Evolutionary conservation across 2,888 invertebrate species (phyloP), one percentile per base, ranked within the genome.

Genomic region (Lottia scabra): DNA sequence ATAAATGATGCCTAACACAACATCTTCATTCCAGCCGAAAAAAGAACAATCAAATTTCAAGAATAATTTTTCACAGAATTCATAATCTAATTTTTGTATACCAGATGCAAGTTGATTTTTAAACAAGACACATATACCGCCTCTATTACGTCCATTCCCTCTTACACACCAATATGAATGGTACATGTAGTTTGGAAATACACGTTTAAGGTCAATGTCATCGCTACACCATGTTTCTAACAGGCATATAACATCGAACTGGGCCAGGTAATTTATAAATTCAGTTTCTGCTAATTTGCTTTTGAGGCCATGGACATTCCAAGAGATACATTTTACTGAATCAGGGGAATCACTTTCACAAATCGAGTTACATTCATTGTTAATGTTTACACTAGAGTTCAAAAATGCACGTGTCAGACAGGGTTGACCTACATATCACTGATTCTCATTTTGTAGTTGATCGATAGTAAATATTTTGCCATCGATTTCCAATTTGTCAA

Each of bases 261-360:
- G 12, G 19, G 38, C 8, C 23, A 43, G 38, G 38, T 65, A 65
- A 13, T 65, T 65, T 12, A 65, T 27, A 43, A 65, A 65, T 16
- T 65, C 65, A 5, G 12, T 44, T 30, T 65, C 65, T 26, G 23
- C 19, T 44, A 65, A 23, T 44, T 65, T 65, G 23, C 45, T 16
- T 65, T 19, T 43, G 30, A 65, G 65, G 13, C 65, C 65, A 38
- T 65, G 15, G 13, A 65, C 43, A 65, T 65, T 65, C 65, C 65
- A 65, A 38, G 30, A 30, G 30, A 30, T 30, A 30, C 30, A 30
- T 30, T 30, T 30, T n/a, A 63, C 27, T 30, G 27, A 16, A 19
- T 30, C 13, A 63, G 13, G 15, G 27, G 63, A 26, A 19, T 15
- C 8, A 38, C 63, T 63, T 26, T 63, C 63, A n/a, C 23, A 26